Evolutionary conservation across 2,888 invertebrate species (phyloP).

Genomic region (Drosophila meridiana): DNA sequence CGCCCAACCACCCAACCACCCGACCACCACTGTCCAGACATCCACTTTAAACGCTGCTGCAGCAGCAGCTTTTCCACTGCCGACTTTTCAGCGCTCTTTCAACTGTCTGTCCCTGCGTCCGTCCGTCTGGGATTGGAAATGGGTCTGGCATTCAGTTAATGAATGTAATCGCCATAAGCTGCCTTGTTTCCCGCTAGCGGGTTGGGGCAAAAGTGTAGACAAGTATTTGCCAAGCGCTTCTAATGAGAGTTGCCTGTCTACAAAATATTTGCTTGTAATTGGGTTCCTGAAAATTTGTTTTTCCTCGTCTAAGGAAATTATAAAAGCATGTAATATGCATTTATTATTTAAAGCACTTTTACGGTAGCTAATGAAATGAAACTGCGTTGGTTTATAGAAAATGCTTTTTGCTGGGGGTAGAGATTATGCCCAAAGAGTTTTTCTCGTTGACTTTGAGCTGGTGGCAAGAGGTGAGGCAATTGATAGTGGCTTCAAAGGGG

Average conservation of each 20-base stretch:
- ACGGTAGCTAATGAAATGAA: conserved; percentile 24
- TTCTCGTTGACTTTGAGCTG: neutral
- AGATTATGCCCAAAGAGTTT: conserved; percentile 10
- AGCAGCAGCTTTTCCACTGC: conserved; percentile 49
- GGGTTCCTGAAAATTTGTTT: conserved; percentile 44
- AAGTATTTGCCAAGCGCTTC: conserved; percentile 30
- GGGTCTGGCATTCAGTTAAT: conserved; percentile 66
- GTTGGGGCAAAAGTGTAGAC: neutral
- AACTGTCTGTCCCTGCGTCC: conserved; percentile 7
- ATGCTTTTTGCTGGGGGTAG: neutral
- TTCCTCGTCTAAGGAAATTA: conserved; percentile 31
- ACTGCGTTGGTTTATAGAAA: conserved; percentile 12
- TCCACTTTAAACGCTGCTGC: conserved; percentile 26
- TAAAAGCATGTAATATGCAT: conserved; percentile 55
- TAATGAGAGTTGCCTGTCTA: conserved; percentile 56
- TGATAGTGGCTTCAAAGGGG: neutral
- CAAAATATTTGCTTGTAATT: conserved; percentile 67
- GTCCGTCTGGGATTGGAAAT: conserved; percentile 37
- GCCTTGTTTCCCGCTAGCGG: conserved; percentile 33
- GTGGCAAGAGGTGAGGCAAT: neutral
- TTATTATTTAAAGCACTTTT: conserved; percentile 49
- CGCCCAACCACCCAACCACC: conserved; percentile 14
- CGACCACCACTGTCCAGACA: conserved; percentile 4
- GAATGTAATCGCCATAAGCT: conserved; percentile 77
- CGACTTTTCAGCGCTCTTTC: conserved; percentile 60